Conservation (phyloP, 2,888 invertebrate species). For the Limnephilus marmoratus region DNA sequence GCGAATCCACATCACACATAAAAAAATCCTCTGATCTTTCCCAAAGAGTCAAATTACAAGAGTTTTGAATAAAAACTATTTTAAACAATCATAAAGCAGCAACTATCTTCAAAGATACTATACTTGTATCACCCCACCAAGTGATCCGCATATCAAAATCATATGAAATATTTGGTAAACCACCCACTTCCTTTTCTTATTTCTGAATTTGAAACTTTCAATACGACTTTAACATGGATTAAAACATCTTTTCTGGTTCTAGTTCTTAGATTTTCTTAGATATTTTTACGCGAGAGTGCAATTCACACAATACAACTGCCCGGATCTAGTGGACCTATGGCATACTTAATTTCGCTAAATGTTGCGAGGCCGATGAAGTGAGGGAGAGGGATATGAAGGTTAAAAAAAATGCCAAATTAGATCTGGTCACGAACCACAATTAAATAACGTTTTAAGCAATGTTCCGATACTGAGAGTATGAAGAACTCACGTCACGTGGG, state of each 20-base stretch:
- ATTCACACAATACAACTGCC: neutral
- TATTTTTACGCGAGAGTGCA: neutral
- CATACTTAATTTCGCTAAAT: neutral
- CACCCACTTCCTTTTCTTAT: neutral
- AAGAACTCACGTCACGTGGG: neutral
- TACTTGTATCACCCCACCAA: neutral
- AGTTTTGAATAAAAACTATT: neutral
- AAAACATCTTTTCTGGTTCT: too few relatives aligned
- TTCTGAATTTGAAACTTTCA: too few relatives aligned
- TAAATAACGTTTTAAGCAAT: neutral
- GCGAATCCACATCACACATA: too few relatives aligned
- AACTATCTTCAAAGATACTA: neutral
- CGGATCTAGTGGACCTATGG: neutral
- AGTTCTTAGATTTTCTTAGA: too few relatives aligned
- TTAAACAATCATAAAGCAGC: neutral
- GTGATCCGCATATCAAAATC: neutral
- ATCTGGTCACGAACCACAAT: neutral
- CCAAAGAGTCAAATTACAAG: neutral
- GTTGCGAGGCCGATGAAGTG: neutral
- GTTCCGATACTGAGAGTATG: neutral
- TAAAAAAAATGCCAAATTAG: too few relatives aligned
- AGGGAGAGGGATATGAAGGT: neutral
- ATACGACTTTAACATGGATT: too few relatives aligned
- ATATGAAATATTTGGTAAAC: neutral
- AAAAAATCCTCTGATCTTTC: too few relatives aligned